Evolutionary conservation across 2,888 invertebrate genomes (phyloP).

Genomic region (Lithophane leautieri): DNA sequence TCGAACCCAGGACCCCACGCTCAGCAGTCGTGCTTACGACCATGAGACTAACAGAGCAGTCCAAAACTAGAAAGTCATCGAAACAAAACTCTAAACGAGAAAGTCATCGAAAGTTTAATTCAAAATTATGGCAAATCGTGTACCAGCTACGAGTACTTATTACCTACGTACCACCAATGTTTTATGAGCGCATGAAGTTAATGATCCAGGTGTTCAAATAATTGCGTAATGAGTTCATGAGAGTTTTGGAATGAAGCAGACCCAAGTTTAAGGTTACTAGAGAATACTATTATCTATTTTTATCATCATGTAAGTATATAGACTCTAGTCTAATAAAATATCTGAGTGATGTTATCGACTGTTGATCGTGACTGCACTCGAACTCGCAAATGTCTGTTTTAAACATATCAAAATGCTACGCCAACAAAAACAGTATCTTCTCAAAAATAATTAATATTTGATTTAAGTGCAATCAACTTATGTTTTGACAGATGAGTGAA

Average conservation of each 20-base stretch:
- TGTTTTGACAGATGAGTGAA: slow-evolving; percentile 35
- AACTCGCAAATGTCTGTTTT: slow-evolving; percentile 47
- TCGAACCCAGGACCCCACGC: no score
- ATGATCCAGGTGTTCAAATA: slow-evolving; percentile 42
- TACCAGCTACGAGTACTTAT: background rate
- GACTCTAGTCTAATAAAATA: slow-evolving; percentile 43
- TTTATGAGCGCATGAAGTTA: slow-evolving; percentile 15
- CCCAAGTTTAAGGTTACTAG: slow-evolving; percentile 60
- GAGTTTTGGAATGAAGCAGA: slow-evolving; percentile 19
- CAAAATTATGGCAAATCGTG: background rate
- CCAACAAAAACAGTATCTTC: slow-evolving; percentile 39
- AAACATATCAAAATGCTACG: slow-evolving; percentile 23
- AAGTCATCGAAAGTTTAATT: background rate
- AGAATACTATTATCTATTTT: slow-evolving; percentile 41
- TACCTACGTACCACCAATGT: slow-evolving; percentile 6
- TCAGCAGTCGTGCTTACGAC: no score
- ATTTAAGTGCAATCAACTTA: slow-evolving; percentile 50
- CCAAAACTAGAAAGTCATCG: no score
- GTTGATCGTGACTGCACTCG: slow-evolving; percentile 23
- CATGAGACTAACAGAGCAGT: no score
- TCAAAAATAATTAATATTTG: slow-evolving; percentile 36
- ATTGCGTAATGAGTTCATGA: slow-evolving; percentile 24
- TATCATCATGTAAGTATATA: slow-evolving; percentile 27
- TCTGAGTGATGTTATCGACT: slow-evolving; percentile 36
- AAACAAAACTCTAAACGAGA: background rate